These are phyloP conservation scores for Pithys albifrons DNA, from an alignment of 2,113 vertebrate species.

Conservation along the genomic window DNA sequence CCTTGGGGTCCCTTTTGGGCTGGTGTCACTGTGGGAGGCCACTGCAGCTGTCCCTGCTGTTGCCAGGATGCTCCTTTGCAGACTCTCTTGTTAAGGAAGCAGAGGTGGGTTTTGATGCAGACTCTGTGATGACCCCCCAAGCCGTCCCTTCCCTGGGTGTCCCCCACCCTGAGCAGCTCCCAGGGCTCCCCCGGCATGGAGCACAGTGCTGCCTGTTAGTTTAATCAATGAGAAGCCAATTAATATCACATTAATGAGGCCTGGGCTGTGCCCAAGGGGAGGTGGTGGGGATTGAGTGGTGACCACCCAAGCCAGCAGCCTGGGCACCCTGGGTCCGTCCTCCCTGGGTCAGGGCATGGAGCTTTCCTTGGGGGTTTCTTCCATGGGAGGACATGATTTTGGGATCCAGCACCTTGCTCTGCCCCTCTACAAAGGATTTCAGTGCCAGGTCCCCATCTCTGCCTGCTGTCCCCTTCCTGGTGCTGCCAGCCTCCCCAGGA, in stretches of 20 bases:
- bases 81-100: not conserved
- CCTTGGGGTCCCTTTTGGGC: not conserved
- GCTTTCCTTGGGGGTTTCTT: not conserved
- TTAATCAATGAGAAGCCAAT: not conserved
- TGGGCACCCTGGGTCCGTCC: rapidly evolving
- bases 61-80: not conserved
- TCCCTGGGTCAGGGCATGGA: not conserved
- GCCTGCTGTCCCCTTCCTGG: rapidly evolving
- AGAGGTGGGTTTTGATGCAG: rapidly evolving
- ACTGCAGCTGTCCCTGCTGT: not conserved
- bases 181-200: not conserved
- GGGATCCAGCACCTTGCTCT: not conserved
- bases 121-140: not conserved
- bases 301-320: not conserved
- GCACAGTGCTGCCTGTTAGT: not conserved
- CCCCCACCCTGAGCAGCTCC: not conserved
- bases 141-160: not conserved
- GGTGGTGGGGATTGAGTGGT: not conserved
- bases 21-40: not conserved
- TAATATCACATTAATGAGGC: not conserved
- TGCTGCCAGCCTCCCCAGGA: not conserved
- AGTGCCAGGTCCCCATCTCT: not conserved
- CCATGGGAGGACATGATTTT: rapidly evolving
- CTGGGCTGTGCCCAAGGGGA: not conserved
- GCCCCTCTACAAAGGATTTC: not conserved